Conservation (phyloP, 2,797 vertebrate genomes). For the Neosilurus hyrtlii region DNA sequence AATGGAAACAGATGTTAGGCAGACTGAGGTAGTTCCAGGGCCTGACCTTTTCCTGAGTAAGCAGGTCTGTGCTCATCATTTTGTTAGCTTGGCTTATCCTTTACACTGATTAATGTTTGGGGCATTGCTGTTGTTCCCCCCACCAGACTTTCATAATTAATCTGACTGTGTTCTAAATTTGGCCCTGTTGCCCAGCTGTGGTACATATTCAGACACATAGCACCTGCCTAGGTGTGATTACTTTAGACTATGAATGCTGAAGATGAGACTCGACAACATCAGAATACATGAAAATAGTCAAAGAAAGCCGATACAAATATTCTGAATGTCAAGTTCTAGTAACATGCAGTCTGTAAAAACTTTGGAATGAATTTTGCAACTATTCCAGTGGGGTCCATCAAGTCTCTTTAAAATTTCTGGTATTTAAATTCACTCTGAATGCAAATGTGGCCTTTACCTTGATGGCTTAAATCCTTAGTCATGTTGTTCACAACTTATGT, state of each 20-base stretch:
- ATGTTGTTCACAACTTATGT: neutral
- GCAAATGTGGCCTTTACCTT: conserved; percentile 9
- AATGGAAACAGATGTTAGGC: conserved; percentile 35
- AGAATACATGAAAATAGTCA: neutral
- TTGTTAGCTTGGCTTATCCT: neutral
- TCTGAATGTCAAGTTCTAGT: neutral
- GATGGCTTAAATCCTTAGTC: neutral
- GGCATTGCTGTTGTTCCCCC: neutral
- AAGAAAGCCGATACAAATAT: neutral
- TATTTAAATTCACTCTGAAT: conserved; percentile 2
- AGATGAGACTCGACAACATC: neutral
- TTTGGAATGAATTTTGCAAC: neutral
- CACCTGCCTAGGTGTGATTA: conserved; percentile 32
- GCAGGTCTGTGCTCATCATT: conserved; percentile 12
- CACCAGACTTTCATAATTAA: conserved; percentile 17
- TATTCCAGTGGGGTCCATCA: neutral
- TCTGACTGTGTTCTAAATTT: conserved; percentile 23
- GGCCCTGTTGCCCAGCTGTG: conserved; percentile 27
- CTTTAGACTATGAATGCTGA: neutral
- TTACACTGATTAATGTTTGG: conserved; percentile 8
- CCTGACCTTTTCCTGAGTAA: conserved; percentile 36
- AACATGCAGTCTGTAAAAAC: neutral
- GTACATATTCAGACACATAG: neutral
- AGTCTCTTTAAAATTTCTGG: neutral
- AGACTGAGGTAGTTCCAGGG: neutral